phyloP scores from a whole-genome alignment of 2,797 vertebrate species.

The Rhinichthys osculus region DNA sequence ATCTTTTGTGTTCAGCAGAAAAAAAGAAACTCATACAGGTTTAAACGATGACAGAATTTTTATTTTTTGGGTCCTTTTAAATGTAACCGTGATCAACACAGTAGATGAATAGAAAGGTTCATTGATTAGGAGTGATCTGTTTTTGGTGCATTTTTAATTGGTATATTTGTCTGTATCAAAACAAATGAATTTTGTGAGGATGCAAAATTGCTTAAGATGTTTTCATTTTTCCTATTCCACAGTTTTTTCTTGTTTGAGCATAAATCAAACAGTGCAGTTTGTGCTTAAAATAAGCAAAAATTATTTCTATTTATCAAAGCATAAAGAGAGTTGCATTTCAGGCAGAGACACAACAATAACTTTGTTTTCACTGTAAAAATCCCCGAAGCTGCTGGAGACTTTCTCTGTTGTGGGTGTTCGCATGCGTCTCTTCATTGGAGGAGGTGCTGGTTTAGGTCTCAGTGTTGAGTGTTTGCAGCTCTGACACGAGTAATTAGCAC shows the following conservation, averaged over 20 bases:
- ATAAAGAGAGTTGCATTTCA: neutral
- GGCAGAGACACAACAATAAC: neutral
- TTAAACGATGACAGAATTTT: no score
- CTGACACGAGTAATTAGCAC: slow-evolving; percentile 69
- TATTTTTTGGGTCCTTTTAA: no score
- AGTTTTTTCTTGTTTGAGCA: neutral
- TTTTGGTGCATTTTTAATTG: neutral
- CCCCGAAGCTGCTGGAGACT: neutral
- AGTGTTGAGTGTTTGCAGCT: slow-evolving; percentile 63
- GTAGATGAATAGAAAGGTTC: neutral
- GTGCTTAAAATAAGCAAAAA: neutral
- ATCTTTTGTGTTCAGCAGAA: no score
- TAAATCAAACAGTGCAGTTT: neutral
- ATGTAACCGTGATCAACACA: no score
- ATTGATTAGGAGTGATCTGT: neutral
- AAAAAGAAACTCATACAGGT: no score
- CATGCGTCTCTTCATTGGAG: neutral
- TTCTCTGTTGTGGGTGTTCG: neutral
- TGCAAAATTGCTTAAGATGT: neutral
- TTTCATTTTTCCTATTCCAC: no score
- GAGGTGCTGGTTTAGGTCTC: neutral
- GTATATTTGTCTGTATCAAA: neutral
- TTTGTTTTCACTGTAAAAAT: neutral
- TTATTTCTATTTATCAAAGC: neutral
- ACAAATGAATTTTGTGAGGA: neutral